Evolutionary conservation across 2,888 invertebrate species (phyloP).

Genomic region (Latheticus oryzae): DNA sequence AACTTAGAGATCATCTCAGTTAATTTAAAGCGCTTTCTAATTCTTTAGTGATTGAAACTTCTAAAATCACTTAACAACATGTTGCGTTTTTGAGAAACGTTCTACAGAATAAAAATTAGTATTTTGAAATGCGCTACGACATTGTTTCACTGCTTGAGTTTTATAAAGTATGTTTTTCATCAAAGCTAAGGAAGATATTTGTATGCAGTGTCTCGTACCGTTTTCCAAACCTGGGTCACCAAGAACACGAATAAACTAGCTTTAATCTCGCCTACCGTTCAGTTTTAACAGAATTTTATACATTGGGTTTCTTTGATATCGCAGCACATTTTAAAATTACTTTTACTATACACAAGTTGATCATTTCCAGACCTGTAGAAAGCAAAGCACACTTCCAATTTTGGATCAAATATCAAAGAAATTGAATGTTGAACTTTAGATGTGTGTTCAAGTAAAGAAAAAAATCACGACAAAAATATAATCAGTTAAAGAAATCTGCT

Average conservation of each 20-base stretch:
- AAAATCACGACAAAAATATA: too few species aligned
- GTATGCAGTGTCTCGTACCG: constrained; percentile 48
- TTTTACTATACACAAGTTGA: constrained; percentile 14
- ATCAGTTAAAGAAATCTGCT: too few species aligned
- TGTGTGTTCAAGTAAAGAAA: too few species aligned
- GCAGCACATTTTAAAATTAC: constrained; percentile 20
- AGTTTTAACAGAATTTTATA: constrained; percentile 49
- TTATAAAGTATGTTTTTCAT: constrained; percentile 43
- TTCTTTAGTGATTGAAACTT: constrained; percentile 4
- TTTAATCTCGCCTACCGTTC: constrained; percentile 47
- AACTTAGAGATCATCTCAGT: constrained; percentile 23
- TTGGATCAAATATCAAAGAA: too few species aligned
- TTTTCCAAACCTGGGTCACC: constrained; percentile 47
- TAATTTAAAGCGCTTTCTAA: constrained; percentile 17
- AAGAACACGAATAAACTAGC: constrained; percentile 46
- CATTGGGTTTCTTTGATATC: constrained; percentile 40
- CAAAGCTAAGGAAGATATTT: constrained; percentile 47
- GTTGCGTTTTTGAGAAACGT: too few species aligned
- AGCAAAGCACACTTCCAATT: too few species aligned
- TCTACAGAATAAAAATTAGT: constrained; percentile 25
- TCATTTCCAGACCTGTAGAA: too few species aligned
- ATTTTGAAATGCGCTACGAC: constrained; percentile 24
- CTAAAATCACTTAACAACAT: neutral
- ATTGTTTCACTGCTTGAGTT: constrained; percentile 38
- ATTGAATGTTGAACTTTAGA: too few species aligned